Evolutionary conservation across 2,888 invertebrate genomes (phyloP), one percentile per base, ranked within the genome.

Genomic region (Cordilura impudica): DNA sequence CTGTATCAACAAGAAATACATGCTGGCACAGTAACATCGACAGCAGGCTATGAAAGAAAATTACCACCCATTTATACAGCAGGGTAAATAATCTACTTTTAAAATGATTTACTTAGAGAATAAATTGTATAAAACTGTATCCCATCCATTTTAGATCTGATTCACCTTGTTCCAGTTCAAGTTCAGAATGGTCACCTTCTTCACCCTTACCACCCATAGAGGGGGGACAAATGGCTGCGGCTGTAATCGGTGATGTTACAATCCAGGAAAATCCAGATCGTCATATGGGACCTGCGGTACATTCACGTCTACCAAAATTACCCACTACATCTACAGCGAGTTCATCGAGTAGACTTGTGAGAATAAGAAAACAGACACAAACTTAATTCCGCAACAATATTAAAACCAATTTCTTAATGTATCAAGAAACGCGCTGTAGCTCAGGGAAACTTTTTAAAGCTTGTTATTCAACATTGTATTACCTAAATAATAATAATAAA

Each of bases 1-100:
- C 90, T 96, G 81, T 96, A 96, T 85, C 96, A 96, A 86, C 95
- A 95, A 86, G 96, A 96, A 91, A 95, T 96, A 78, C 96, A 96
- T 87, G 95, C 95, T 0, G 93, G 95, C 4, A 94, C 95, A 0
- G 87, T 89, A 0, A 87, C 89, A 10, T 87, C 89, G 2, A 85
- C 87, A 45, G 86, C 87, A 2, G 76, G 86, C 63, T 89, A 89
- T 66, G 90, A 90, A 31, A 86, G 87, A 66, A 90, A 90, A 81
- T 77, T 90, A 65, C 90, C 90, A 21, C 89, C 90, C 78, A 90
- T 90, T 58, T 89, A 89, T 78, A 87, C 89, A 39, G 88, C 89
- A 43, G 89, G 90, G 90, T 90, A 87, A 83, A 78, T 29, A 29
- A 43, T 19, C 14, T 26, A 4, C 12, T 43, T 16, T 47, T 47